Base-by-base conservation (phyloP, 1,140 invertebrate species). In the Sipha flava region DNA sequence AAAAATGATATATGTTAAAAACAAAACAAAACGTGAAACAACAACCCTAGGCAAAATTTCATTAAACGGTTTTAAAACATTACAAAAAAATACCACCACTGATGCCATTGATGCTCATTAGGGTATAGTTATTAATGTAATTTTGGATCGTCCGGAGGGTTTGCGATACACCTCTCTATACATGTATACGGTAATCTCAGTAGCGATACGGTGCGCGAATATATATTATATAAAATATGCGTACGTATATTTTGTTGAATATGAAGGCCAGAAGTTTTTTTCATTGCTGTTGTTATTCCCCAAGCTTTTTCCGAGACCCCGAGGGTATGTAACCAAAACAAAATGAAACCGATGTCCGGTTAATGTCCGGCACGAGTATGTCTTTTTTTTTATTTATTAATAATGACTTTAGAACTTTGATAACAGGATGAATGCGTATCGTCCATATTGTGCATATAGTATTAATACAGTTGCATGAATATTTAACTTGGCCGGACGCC, bases 91-190 rank as follows among this genome's bases (percentile, higher is more conserved):
- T 2, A 66, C 31, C 34, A 14, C 31, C 7, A 26, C 37, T 0
- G 5, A 43, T 31, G 21, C 21, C 2, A 40, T n/a, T n/a, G 21
- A 52, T 75, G 45, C 45, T 75, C 47, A 75, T 75, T 75, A 75
- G 47, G n/a, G 72, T 75, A 37, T 52, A 54, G 45, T 75, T 75
- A 75, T 75, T 75, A 75, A 75, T 75, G 72, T 75, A 52, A 52
- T 75, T 75, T 52, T 6, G 72, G 72, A 54, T 52, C 49, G 45
- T 57, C 31, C 31, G 49, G 31, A 75, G 31, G 72, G 72, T 31
- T 54, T 31, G 26, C 72, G 49, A 54, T 75, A 72, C 26, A 49
- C 23, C 37, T 16, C 45, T 26, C 21, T 66, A 40, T 40, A 73
- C 47, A 49, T n/a, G n/a, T 18, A 4, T 62, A 34, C 4, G 72